phyloP scores from a whole-genome alignment of 2,888 invertebrate genomes.

The Poecilobothrus nobilitatus region DNA sequence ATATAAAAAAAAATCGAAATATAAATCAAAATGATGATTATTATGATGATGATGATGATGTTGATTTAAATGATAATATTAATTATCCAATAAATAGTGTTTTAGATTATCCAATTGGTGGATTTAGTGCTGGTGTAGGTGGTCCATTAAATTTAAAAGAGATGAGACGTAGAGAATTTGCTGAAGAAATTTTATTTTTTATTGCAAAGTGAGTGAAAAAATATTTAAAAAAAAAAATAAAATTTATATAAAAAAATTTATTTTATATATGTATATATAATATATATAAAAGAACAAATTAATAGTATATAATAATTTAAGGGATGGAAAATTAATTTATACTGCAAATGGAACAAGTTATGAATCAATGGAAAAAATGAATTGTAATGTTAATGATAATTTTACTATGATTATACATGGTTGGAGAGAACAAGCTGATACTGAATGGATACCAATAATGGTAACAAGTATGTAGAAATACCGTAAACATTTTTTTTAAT shows the following conservation, averaged over 20 bases:
- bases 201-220: neutral
- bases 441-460: conserved; percentile 34
- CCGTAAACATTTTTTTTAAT: too few species aligned
- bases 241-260: neutral
- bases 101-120: neutral
- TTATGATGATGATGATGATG: neutral
- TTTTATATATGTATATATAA: too few species aligned
- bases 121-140: neutral
- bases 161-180: neutral
- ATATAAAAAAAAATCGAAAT: neutral
- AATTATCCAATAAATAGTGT: neutral
- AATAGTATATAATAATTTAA: neutral
- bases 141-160: neutral
- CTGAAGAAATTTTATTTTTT: neutral
- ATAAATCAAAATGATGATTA: neutral
- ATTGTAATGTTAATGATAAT: conserved; percentile 33
- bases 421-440: conserved; percentile 37
- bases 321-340: neutral
- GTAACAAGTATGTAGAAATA: conserved; percentile 31
- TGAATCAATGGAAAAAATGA: conserved; percentile 22
- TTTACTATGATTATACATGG: conserved; percentile 40
- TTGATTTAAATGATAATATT: neutral
- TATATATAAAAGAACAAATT: too few species aligned
- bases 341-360: neutral
- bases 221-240: neutral